Conservation (phyloP, 2,113 vertebrate species). For the Pitta sordida region DNA sequence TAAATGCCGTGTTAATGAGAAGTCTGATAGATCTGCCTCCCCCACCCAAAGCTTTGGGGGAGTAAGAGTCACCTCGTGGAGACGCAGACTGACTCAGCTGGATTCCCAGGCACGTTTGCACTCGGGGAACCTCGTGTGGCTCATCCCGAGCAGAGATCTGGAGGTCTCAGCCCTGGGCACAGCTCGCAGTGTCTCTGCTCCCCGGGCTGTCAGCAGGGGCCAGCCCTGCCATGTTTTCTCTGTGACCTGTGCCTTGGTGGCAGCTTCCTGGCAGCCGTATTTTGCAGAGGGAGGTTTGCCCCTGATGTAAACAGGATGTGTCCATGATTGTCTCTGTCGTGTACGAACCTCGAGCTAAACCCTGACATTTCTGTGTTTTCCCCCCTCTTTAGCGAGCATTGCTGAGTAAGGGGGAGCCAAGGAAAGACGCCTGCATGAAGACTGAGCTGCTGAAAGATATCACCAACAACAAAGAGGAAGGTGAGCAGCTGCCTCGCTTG, state of each 20-base stretch:
- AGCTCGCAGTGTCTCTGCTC: neutral
- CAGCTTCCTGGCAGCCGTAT: slow-evolving; percentile 10
- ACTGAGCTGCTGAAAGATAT: slow-evolving; percentile 75
- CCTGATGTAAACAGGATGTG: slow-evolving; percentile 12
- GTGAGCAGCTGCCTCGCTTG: slow-evolving; percentile 46
- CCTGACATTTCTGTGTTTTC: neutral
- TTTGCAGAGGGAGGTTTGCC: neutral
- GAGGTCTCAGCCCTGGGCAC: neutral
- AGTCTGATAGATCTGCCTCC: neutral
- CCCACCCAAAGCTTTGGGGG: neutral
- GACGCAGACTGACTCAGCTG: neutral
- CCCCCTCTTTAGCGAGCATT: slow-evolving; percentile 33
- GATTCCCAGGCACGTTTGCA: neutral
- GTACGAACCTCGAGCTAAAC: neutral
- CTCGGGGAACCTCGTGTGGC: neutral
- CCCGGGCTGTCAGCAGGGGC: neutral
- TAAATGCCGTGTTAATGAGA: neutral
- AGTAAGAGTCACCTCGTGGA: neutral
- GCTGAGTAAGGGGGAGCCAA: slow-evolving; percentile 70
- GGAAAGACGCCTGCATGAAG: slow-evolving; percentile 73
- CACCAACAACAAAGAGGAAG: slow-evolving; percentile 74
- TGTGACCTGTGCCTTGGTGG: slow-evolving; percentile 26
- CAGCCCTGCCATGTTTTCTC: neutral
- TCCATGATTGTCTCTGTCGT: slow-evolving; percentile 2
- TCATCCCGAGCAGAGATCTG: neutral